These are phyloP conservation scores for Andrena trimmerana DNA, from an alignment of 2,888 invertebrate genomes.

Conservation along the genomic window DNA sequence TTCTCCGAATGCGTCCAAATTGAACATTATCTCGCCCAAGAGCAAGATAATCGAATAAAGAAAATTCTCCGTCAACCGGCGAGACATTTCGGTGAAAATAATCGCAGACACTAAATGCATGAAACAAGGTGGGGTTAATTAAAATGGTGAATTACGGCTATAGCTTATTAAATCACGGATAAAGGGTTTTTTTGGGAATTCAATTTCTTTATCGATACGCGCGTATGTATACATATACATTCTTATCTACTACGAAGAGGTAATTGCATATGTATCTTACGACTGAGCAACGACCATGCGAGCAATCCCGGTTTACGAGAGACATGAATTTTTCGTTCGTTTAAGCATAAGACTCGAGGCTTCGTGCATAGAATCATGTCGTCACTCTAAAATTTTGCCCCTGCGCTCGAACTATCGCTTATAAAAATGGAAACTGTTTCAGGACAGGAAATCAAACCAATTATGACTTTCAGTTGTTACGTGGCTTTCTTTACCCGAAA, in stretches of 20 bases:
- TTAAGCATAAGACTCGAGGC: slow-evolving; percentile 58
- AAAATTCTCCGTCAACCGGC: slow-evolving; percentile 63
- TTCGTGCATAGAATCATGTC: slow-evolving; percentile 59
- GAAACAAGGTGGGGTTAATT: not conserved
- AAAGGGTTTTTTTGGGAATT: too few species aligned
- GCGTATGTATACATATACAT: not conserved
- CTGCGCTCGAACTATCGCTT: not conserved
- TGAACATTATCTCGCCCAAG: slow-evolving; percentile 73
- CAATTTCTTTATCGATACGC: too few species aligned
- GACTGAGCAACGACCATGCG: slow-evolving; percentile 66
- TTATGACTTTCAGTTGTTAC: not conserved
- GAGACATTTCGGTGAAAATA: slow-evolving; percentile 67
- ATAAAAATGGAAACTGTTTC: not conserved
- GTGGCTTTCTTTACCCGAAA: too few species aligned
- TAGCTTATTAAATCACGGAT: too few species aligned
- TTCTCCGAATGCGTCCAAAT: slow-evolving; percentile 73
- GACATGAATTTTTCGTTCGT: slow-evolving; percentile 69
- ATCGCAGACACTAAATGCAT: slow-evolving; percentile 69
- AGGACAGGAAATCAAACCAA: slow-evolving; percentile 1
- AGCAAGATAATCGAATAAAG: slow-evolving; percentile 62
- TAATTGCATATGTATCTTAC: slow-evolving; percentile 59
- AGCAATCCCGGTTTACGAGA: slow-evolving; percentile 66
- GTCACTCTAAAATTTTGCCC: slow-evolving; percentile 13
- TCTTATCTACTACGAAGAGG: not conserved
- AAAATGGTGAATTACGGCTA: not conserved